phyloP scores from a whole-genome alignment of 2,113 vertebrate species.

The Geococcyx californianus region DNA sequence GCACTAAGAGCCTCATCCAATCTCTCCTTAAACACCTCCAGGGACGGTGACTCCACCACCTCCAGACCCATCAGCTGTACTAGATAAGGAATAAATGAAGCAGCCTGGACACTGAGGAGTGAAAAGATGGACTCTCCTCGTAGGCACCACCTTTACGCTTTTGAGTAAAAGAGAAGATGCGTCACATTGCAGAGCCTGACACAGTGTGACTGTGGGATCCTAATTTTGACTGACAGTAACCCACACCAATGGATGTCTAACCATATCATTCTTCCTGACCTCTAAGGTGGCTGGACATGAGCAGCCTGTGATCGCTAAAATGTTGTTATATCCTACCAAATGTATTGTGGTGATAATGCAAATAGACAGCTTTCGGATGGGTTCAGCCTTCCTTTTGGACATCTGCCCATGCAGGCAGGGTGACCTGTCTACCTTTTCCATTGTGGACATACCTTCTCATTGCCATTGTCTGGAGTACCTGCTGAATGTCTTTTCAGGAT shows the following conservation, averaged over 20 bases:
- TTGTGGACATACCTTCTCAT: neutral
- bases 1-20: too few species aligned
- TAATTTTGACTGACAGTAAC: neutral
- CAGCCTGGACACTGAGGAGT: neutral
- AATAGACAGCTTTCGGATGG: neutral
- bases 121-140: neutral
- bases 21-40: too few species aligned
- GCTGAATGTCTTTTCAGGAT: neutral
- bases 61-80: neutral
- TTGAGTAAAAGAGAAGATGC: neutral
- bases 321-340: neutral
- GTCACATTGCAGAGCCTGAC: neutral
- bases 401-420: neutral
- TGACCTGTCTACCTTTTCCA: neutral
- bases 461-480: neutral
- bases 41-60: too few species aligned
- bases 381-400: neutral
- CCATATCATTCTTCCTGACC: neutral
- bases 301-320: neutral
- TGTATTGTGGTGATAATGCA: neutral
- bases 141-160: neutral
- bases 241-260: neutral
- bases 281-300: neutral
- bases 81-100: neutral
- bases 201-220: neutral